A percentile compares a stretch with the other conserved stretches of the same genome.
Evolutionary conservation across 1,140 invertebrate genomes (phyloP).

Genomic region (Ceratina calcarata): DNA sequence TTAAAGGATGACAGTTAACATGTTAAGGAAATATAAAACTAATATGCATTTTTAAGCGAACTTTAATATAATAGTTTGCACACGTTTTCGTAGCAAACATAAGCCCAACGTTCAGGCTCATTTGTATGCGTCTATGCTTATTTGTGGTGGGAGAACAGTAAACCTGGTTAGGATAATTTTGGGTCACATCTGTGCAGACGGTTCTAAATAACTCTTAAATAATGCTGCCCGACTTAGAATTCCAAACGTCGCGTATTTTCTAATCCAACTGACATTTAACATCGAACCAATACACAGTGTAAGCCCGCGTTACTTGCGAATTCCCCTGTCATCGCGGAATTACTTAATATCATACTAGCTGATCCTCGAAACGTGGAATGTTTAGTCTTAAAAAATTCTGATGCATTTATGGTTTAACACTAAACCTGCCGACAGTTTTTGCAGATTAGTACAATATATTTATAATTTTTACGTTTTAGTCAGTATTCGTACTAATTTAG

Average conservation of each 20-base stretch:
- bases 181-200: slow-evolving; percentile 9
- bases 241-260: slow-evolving; percentile 9
- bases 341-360: slow-evolving; percentile 64
- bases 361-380: too few relatives aligned
- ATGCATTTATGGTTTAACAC: too few relatives aligned
- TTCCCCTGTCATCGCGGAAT: slow-evolving; percentile 65
- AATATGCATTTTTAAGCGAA: too few relatives aligned
- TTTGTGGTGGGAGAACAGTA: not conserved
- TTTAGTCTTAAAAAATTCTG: too few relatives aligned
- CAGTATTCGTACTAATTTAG: too few relatives aligned
- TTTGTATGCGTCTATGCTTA: not conserved
- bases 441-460: too few relatives aligned
- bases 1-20: not conserved
- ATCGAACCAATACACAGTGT: not conserved
- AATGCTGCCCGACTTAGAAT: slow-evolving; percentile 45
- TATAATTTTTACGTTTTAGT: too few relatives aligned
- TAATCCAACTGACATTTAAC: slow-evolving; percentile 61
- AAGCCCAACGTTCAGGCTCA: not conserved
- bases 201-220: slow-evolving; percentile 22
- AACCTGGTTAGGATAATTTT: slow-evolving; percentile 19
- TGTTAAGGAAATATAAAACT: not conserved
- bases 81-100: not conserved
- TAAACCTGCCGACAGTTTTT: too few relatives aligned
- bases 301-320: slow-evolving; percentile 44
- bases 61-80: not conserved